These are phyloP conservation scores for Crossocerus cetratus DNA, from an alignment of 2,888 invertebrate species.

Conservation along the genomic window DNA sequence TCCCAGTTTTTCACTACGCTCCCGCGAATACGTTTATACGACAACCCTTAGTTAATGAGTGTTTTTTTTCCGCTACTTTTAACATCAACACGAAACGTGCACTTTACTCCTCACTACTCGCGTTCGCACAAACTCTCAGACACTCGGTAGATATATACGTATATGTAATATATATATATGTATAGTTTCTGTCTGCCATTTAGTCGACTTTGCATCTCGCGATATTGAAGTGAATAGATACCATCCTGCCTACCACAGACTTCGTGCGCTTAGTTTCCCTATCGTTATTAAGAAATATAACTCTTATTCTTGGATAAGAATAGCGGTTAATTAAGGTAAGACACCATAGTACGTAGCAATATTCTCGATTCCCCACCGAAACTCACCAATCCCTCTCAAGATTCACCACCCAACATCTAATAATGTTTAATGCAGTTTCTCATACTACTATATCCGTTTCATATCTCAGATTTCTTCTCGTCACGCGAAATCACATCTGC, in stretches of 20 bases:
- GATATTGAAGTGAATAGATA: conserved; percentile 64
- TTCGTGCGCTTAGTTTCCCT: conserved; percentile 48
- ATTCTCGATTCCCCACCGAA: conserved; percentile 48
- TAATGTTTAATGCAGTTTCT: too few species aligned
- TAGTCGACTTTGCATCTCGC: conserved; percentile 32
- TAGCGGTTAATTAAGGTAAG: conserved; percentile 71
- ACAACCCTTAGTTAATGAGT: conserved; percentile 28
- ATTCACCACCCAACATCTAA: too few species aligned
- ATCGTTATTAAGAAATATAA: conserved; percentile 56
- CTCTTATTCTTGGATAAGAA: conserved; percentile 53
- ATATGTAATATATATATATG: conserved; percentile 22
- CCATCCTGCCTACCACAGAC: conserved; percentile 55
- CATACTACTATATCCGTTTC: too few species aligned
- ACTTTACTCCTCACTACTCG: conserved; percentile 29
- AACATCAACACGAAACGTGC: conserved; percentile 44
- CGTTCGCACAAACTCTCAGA: conserved; percentile 23
- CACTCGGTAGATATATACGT: conserved; percentile 36
- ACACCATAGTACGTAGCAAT: conserved; percentile 74
- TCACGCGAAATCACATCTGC: too few species aligned
- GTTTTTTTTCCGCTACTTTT: conserved; percentile 29
- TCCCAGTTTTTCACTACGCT: not conserved
- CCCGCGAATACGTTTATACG: conserved; percentile 14
- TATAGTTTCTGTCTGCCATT: conserved; percentile 20
- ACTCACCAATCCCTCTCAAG: too few species aligned
- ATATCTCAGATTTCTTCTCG: too few species aligned